Evolutionary conservation across 2,113 vertebrate species (phyloP).

Genomic region (Cyanistes caeruleus): DNA sequence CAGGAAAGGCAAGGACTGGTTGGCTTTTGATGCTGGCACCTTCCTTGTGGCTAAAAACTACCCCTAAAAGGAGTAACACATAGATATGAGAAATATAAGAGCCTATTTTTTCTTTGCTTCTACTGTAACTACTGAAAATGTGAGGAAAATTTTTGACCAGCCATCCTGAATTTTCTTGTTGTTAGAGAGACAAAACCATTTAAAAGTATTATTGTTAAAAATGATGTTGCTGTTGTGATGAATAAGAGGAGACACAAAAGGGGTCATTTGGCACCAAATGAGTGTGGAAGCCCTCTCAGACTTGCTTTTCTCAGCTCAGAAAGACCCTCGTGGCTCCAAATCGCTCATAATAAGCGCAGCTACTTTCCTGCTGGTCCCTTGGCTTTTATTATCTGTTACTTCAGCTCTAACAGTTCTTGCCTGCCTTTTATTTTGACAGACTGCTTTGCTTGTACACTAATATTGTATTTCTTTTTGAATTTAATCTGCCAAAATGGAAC

Average conservation of each 20-base stretch:
- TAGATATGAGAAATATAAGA: background rate
- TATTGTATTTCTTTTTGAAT: conserved; percentile 47
- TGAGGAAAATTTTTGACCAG: background rate
- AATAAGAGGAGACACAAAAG: background rate
- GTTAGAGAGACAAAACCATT: background rate
- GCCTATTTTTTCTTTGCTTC: background rate
- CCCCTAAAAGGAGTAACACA: background rate
- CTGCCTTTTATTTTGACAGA: conserved; percentile 33
- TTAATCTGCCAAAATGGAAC: conserved; percentile 35
- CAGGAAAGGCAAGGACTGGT: background rate
- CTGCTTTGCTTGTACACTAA: background rate
- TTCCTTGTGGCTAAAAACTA: background rate
- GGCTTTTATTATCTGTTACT: conserved; percentile 14
- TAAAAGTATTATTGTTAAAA: background rate
- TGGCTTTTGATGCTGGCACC: background rate
- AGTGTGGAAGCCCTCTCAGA: background rate
- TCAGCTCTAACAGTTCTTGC: background rate
- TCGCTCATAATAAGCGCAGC: background rate
- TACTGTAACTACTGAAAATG: background rate
- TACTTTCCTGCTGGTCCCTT: background rate
- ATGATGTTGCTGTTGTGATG: background rate
- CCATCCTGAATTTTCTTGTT: background rate
- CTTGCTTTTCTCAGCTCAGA: background rate
- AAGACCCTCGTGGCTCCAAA: background rate
- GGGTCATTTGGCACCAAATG: background rate